A percentile compares a stretch with the other conserved stretches of the same genome.
Evolutionary conservation across 2,797 vertebrate species (phyloP).

Genomic region (Dendrocincla tyrannina): DNA sequence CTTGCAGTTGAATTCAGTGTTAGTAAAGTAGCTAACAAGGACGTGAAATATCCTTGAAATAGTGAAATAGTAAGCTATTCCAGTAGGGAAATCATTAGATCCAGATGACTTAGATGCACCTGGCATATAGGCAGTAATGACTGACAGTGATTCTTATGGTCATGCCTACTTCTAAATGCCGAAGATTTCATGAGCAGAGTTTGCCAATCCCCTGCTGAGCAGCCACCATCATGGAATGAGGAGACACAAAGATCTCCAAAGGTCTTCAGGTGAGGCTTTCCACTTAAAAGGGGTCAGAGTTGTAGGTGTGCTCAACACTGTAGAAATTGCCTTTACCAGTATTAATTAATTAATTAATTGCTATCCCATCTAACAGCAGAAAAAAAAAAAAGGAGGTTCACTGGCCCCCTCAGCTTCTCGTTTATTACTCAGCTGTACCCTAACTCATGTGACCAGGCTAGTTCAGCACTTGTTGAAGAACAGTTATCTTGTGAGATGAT

Average conservation of each 20-base stretch:
- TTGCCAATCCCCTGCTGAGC: accelerated
- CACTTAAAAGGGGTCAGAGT: not conserved
- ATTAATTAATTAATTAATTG: not conserved
- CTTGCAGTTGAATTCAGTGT: not conserved
- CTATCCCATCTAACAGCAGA: not conserved
- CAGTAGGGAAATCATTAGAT: not conserved
- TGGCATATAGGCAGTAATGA: accelerated
- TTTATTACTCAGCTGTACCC: not conserved
- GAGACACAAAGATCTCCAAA: not conserved
- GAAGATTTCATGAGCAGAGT: accelerated
- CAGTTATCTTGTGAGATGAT: not conserved
- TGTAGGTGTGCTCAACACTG: not conserved
- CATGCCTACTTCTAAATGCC: not conserved
- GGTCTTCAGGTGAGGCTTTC: not conserved
- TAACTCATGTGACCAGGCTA: accelerated
- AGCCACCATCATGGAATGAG: not conserved
- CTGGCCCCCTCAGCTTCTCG: not conserved
- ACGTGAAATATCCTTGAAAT: not conserved
- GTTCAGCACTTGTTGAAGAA: not conserved
- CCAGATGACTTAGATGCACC: not conserved
- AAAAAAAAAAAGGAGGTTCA: not conserved
- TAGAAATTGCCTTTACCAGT: not conserved
- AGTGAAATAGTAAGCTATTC: not conserved
- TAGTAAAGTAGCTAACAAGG: not conserved
- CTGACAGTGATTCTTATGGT: not conserved